These are phyloP conservation scores for Dasypogon diadema DNA, from an alignment of 2,888 invertebrate species.

Conservation along the genomic window DNA sequence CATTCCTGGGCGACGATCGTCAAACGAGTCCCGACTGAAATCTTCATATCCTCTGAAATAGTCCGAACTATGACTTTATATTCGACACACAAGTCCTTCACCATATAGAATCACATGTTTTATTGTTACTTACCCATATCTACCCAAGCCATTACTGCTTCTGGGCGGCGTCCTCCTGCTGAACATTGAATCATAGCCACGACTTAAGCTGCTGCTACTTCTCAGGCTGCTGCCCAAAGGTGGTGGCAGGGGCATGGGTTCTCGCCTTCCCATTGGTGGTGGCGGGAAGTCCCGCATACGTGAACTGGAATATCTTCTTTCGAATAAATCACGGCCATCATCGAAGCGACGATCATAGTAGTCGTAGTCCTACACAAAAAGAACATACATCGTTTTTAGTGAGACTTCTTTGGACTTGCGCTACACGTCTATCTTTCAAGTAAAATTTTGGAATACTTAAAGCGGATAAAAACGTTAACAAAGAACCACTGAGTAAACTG, in stretches of 20 bases:
- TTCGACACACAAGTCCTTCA: too few species aligned
- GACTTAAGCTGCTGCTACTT: constrained; percentile 73
- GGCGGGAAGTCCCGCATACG: constrained; percentile 73
- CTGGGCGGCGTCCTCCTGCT: constrained; percentile 83
- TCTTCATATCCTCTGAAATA: constrained; percentile 82
- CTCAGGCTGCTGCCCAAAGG: constrained; percentile 71
- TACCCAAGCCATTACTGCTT: constrained; percentile 67
- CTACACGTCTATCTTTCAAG: constrained; percentile 28
- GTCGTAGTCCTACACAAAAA: constrained; percentile 72
- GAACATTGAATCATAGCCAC: constrained; percentile 82
- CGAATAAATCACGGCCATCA: constrained; percentile 83
- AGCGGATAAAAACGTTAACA: too few species aligned
- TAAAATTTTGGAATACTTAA: constrained; percentile 12
- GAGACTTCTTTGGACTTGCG: too few species aligned
- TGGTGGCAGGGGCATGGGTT: constrained; percentile 84
- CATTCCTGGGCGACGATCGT: constrained; percentile 79
- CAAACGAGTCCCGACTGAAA: constrained; percentile 89
- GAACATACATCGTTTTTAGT: too few species aligned
- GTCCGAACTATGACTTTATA: too few species aligned
- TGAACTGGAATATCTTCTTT: constrained; percentile 78
- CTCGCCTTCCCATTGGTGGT: constrained; percentile 80
- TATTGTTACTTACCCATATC: constrained; percentile 65
- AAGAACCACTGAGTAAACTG: too few species aligned
- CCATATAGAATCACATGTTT: constrained; percentile 51
- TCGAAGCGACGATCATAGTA: constrained; percentile 88